Evolutionary conservation across 2,888 invertebrate species (phyloP).

Genomic region (Diplolepis rosae): DNA sequence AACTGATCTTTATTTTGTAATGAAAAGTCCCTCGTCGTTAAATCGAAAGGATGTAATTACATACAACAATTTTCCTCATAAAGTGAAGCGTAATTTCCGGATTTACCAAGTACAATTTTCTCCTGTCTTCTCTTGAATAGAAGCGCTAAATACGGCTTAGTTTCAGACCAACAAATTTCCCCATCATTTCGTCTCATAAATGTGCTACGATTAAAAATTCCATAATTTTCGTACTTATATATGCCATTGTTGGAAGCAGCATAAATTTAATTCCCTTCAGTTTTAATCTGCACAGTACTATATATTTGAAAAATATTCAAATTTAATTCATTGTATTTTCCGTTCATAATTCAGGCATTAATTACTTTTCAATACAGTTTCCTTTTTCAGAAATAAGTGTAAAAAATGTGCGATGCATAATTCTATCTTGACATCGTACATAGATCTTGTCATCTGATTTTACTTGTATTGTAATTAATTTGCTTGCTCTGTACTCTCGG

Average conservation of each 20-base stretch:
- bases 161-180: background rate
- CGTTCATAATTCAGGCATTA: background rate
- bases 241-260: no score
- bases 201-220: background rate
- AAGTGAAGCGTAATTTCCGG: background rate
- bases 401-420: background rate
- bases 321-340: background rate
- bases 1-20: no score
- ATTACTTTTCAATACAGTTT: background rate
- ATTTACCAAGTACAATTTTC: background rate
- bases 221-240: background rate
- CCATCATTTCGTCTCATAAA: background rate
- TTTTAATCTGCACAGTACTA: background rate
- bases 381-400: conserved; percentile 9
- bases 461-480: conserved; percentile 29
- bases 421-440: conserved; percentile 20
- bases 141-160: background rate
- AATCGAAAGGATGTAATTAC: background rate
- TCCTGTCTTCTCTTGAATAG: background rate
- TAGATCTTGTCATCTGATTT: conserved; percentile 14
- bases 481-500: conserved; percentile 18
- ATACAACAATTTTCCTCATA: background rate
- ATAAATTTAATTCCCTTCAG: no score
- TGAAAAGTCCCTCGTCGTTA: no score
- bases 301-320: background rate